Percentiles rank a stretch among this genome's conserved stretches.
Conservation (phyloP, 1,140 invertebrate species). For the Sminthurides bifidus region DNA sequence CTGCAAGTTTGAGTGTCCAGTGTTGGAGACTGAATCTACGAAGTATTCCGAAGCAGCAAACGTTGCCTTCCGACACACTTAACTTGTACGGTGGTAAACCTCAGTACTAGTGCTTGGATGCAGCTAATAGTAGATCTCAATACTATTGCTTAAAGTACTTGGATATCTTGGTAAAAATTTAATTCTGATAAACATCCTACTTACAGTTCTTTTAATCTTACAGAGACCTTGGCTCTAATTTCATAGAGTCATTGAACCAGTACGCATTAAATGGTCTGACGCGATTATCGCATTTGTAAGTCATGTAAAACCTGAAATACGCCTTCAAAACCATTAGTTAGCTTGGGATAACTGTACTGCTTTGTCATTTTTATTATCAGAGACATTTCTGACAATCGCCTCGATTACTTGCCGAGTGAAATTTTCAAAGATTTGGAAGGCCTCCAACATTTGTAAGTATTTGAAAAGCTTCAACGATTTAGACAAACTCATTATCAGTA, state of each 20-base stretch:
- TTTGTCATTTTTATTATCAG: conserved; percentile 35
- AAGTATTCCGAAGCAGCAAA: conserved; percentile 12
- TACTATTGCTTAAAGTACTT: not conserved
- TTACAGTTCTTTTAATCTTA: not conserved
- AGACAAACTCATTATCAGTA: conserved; percentile 1
- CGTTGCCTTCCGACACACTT: conserved; percentile 11
- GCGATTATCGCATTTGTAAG: conserved; percentile 15
- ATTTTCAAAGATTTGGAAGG: conserved; percentile 56
- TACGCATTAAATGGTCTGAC: conserved; percentile 11
- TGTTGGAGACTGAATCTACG: conserved; percentile 11
- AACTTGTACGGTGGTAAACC: conserved; percentile 2
- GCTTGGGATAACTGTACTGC: not conserved
- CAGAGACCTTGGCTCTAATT: conserved; percentile 17
- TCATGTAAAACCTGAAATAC: not conserved
- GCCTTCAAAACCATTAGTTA: not conserved
- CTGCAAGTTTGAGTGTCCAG: conserved; percentile 7
- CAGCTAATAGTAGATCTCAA: not conserved
- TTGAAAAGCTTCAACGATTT: not conserved
- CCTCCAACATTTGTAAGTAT: conserved; percentile 24
- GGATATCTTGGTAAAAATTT: no score
- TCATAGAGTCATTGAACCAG: conserved; percentile 10
- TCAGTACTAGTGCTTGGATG: not conserved
- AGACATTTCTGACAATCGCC: conserved; percentile 63
- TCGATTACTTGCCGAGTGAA: conserved; percentile 60
- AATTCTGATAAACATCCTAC: not conserved